Conservation (phyloP, 2,797 vertebrate species). For the Iguana delicatissima region DNA sequence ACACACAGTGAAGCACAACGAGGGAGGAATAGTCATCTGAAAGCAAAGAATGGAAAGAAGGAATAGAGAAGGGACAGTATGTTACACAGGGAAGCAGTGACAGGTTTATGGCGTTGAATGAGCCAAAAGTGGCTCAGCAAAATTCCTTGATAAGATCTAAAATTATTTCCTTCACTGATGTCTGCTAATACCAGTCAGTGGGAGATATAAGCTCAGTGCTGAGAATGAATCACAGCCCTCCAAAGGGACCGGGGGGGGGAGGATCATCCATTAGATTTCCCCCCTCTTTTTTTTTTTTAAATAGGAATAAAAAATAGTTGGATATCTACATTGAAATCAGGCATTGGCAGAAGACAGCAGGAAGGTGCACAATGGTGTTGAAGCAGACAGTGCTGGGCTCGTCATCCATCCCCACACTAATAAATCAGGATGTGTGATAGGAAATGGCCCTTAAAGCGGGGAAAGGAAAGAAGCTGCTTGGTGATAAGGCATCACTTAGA, state of each 20-base stretch:
- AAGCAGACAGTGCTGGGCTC: slow-evolving; percentile 17
- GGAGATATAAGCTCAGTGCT: slow-evolving; percentile 39
- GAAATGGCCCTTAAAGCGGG: slow-evolving; percentile 18
- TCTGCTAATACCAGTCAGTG: slow-evolving; percentile 46
- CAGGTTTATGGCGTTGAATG: slow-evolving; percentile 33
- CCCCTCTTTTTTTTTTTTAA: not conserved
- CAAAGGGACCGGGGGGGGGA: not conserved
- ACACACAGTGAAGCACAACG: not conserved
- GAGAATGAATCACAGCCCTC: not conserved
- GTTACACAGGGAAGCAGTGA: slow-evolving; percentile 5
- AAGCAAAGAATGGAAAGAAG: not conserved
- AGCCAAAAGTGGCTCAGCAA: slow-evolving; percentile 53
- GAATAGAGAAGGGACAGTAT: not conserved
- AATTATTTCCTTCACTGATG: slow-evolving; percentile 31
- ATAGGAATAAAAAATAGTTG: slow-evolving; percentile 2
- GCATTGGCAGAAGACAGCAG: slow-evolving; percentile 8
- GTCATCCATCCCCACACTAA: slow-evolving; percentile 6
- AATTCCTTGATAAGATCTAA: slow-evolving; percentile 46
- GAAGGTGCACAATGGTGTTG: not conserved
- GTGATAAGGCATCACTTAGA: slow-evolving; percentile 28
- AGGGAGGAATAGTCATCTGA: slow-evolving; percentile 2
- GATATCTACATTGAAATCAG: slow-evolving; percentile 21
- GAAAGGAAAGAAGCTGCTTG: slow-evolving; percentile 13
- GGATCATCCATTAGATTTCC: slow-evolving; percentile 12
- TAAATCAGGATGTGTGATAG: not conserved